Percentiles rank a stretch among this genome's conserved stretches.
phyloP scores from a whole-genome alignment of 2,113 vertebrate genomes.

The Pseudonaja textilis region DNA sequence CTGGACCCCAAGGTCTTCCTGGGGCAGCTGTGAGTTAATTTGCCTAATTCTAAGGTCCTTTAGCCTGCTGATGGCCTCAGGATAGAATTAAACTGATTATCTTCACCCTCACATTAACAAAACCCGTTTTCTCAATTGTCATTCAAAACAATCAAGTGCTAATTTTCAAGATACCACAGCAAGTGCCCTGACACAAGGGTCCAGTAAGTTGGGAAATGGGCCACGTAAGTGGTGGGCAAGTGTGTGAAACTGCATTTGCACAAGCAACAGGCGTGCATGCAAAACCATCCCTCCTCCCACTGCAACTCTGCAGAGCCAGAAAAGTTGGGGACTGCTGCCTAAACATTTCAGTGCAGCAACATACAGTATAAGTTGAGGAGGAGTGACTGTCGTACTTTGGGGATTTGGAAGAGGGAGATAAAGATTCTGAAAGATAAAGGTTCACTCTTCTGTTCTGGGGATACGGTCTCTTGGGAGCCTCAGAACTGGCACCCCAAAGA shows the following conservation, averaged over 20 bases:
- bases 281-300: too few species aligned
- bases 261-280: too few species aligned
- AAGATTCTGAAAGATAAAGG: too few species aligned
- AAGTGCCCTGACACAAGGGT: not conserved
- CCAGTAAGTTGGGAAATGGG: too few species aligned
- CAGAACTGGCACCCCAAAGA: not conserved
- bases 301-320: too few species aligned
- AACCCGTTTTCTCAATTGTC: not conserved
- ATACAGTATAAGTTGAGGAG: not conserved
- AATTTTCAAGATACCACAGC: not conserved
- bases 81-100: not conserved
- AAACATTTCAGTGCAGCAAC: not conserved
- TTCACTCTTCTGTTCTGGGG: not conserved
- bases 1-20: slow-evolving; percentile 84
- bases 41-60: not conserved
- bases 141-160: not conserved
- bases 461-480: not conserved
- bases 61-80: not conserved
- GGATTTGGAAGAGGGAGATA: not conserved
- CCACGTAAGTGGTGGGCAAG: too few species aligned
- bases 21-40: slow-evolving; percentile 83
- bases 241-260: too few species aligned
- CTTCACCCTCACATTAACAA: not conserved
- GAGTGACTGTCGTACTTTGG: not conserved
- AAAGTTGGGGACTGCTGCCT: too few species aligned